phyloP scores from a whole-genome alignment of 2,797 vertebrate species.

The Sebastes cheni region DNA sequence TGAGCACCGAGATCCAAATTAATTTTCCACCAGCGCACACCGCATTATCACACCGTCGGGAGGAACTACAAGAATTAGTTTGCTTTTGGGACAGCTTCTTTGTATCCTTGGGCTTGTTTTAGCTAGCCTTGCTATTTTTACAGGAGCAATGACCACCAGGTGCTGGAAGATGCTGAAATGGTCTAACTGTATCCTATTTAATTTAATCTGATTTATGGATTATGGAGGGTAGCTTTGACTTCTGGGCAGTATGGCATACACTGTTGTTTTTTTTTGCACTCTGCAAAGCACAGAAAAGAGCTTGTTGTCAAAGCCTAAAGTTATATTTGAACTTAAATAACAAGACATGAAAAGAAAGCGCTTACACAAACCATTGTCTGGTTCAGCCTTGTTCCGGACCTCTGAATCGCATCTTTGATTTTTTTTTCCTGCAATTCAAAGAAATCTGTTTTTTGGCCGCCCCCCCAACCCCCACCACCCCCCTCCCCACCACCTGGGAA shows the following conservation, averaged over 20 bases:
- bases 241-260: neutral
- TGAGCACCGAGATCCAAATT: neutral
- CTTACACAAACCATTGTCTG: neutral
- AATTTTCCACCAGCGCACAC: neutral
- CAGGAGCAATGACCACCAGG: neutral
- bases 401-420: neutral
- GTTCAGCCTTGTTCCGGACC: neutral
- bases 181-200: neutral
- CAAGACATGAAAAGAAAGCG: neutral
- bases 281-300: neutral
- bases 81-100: neutral
- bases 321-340: neutral
- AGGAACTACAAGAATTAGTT: neutral
- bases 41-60: neutral
- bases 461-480: too few relatives aligned
- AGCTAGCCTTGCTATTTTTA: neutral
- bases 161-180: neutral
- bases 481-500: too few relatives aligned
- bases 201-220: neutral
- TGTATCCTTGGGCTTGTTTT: neutral
- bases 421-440: neutral
- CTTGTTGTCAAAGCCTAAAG: neutral
- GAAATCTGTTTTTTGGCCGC: neutral
- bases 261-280: neutral
- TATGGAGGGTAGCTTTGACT: neutral